phyloP scores from a whole-genome alignment of 2,888 invertebrate genomes.

The Trissoscelio sp. region DNA sequence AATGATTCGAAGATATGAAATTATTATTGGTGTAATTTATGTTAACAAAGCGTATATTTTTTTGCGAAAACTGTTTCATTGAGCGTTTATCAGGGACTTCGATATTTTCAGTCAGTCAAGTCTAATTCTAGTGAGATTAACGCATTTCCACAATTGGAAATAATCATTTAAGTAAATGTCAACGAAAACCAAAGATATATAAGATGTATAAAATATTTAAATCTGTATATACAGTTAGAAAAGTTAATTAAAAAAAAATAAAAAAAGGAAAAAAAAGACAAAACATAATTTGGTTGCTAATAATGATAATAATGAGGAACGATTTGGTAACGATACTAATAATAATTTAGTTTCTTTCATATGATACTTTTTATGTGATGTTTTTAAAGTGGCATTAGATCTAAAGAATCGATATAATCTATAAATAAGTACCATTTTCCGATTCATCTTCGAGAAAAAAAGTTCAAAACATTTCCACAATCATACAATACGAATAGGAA shows the following conservation, averaged over 20 bases:
- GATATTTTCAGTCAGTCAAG: constrained; percentile 2
- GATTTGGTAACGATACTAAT: constrained; percentile 5
- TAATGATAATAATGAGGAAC: neutral
- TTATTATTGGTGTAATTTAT: neutral
- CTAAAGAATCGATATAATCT: constrained; percentile 14
- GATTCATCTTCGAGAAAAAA: constrained; percentile 31
- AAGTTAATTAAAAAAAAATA: constrained; percentile 21
- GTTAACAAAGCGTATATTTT: neutral
- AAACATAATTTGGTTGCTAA: constrained; percentile 13
- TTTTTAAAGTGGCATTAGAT: constrained; percentile 29
- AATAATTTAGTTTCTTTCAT: too few relatives aligned
- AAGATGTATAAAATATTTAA: constrained; percentile 50
- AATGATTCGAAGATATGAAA: constrained; percentile 11
- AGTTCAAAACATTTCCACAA: constrained; percentile 47
- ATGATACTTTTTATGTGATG: too few relatives aligned
- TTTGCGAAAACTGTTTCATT: neutral
- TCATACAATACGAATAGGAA: constrained; percentile 49
- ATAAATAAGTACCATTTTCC: constrained; percentile 21
- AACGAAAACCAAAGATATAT: constrained; percentile 65
- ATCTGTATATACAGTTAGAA: constrained; percentile 56
- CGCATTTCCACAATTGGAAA: constrained; percentile 1
- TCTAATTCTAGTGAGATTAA: constrained; percentile 38
- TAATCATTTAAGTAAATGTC: constrained; percentile 41
- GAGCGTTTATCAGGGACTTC: neutral
- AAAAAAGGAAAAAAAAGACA: neutral